A percentile compares a stretch with the other conserved stretches of the same genome.
phyloP scores from a whole-genome alignment of 64 coral and sea anemone genomes.

The Acropora yongei region DNA sequence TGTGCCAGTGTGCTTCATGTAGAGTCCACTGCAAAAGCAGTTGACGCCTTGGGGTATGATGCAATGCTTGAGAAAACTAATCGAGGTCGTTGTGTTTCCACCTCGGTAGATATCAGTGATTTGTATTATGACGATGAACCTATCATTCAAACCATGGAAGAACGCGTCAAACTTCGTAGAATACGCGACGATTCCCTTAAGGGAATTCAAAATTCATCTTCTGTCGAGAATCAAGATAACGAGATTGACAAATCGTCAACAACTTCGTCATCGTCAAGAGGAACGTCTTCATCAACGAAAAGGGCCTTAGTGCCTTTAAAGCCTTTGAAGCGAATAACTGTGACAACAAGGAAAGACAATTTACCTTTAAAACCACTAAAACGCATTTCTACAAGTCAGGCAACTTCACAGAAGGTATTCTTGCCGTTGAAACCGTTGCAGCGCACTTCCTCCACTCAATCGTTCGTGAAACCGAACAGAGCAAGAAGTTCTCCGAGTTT shows the following conservation, averaged over 20 bases:
- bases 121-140: background rate
- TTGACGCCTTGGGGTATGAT: background rate
- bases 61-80: background rate
- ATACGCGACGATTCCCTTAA: background rate
- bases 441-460: background rate
- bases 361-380: background rate
- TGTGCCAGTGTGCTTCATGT: background rate
- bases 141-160: slow-evolving; percentile 18
- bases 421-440: background rate
- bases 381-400: background rate
- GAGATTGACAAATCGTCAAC: background rate
- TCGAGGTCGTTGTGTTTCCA: background rate
- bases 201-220: background rate
- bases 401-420: background rate
- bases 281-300: background rate
- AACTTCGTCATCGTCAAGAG: background rate
- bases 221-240: background rate
- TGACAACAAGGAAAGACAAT: background rate
- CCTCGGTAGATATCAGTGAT: background rate
- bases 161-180: slow-evolving; percentile 30
- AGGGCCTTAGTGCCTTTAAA: background rate
- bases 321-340: background rate
- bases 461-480: background rate
- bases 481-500: background rate
- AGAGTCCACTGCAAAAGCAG: background rate